Evolutionary conservation across 1,140 invertebrate genomes (phyloP).

Genomic region (Pomacea maculata): DNA sequence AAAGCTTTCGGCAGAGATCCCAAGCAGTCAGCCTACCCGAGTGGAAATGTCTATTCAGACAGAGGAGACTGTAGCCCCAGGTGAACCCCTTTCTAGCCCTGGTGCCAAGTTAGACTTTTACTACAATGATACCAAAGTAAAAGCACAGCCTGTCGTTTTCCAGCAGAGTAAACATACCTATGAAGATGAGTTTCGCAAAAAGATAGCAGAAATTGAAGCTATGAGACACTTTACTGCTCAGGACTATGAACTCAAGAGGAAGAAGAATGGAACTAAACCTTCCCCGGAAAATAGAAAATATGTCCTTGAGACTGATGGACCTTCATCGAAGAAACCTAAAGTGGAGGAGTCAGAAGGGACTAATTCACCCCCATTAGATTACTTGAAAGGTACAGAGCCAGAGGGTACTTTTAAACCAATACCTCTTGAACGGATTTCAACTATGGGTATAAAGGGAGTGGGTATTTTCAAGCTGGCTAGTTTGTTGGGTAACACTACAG

Average conservation of each 20-base stretch:
- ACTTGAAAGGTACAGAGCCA: no score
- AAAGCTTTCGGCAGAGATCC: no score
- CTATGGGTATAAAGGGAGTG: conserved; percentile 11
- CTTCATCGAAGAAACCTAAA: no score
- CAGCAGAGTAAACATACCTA: neutral
- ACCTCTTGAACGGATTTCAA: neutral
- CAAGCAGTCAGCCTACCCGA: neutral
- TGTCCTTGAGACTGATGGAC: no score
- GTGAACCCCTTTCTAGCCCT: neutral
- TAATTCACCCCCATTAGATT: no score
- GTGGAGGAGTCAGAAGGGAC: no score
- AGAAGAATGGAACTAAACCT: neutral
- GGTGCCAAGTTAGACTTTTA: conserved; percentile 15
- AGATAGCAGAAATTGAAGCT: conserved; percentile 7
- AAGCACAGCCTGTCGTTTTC: neutral
- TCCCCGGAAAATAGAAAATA: no score
- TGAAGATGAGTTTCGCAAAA: conserved; percentile 23
- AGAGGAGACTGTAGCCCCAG: conserved; percentile 1
- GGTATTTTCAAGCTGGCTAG: conserved; percentile 21
- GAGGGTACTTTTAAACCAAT: neutral
- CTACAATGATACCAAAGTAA: conserved; percentile 16
- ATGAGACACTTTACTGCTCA: conserved; percentile 13
- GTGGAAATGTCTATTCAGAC: conserved; percentile 21
- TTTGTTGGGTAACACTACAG: neutral
- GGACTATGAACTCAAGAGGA: neutral